Percentiles rank a stretch among this genome's conserved stretches.
These are phyloP conservation scores for Myotis findleyi DNA, from an alignment of 2,797 vertebrate genomes.

Conservation along the genomic window DNA sequence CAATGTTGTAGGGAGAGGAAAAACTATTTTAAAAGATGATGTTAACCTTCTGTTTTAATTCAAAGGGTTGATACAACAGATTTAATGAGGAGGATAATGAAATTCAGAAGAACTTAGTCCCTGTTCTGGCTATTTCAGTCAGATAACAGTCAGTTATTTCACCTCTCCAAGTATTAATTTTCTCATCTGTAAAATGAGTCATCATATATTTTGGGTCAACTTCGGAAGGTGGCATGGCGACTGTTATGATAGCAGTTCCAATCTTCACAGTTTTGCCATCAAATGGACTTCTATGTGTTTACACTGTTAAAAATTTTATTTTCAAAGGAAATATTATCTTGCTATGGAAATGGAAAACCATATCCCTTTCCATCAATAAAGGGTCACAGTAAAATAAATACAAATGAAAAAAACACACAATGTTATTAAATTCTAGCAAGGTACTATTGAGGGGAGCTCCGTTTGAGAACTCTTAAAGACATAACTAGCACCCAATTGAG, in stretches of 20 bases:
- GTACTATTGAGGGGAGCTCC: neutral
- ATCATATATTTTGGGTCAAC: neutral
- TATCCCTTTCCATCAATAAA: neutral
- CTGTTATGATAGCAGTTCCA: neutral
- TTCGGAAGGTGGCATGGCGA: neutral
- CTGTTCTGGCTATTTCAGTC: neutral
- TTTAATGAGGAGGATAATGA: neutral
- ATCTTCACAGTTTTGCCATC: neutral
- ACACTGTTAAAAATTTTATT: neutral
- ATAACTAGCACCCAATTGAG: neutral
- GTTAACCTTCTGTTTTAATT: neutral
- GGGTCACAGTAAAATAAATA: constrained; percentile 15
- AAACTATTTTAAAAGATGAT: neutral
- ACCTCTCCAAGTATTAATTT: neutral
- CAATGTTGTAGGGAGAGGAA: constrained; percentile 1
- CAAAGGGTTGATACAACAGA: neutral
- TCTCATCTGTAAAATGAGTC: neutral
- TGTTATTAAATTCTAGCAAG: neutral
- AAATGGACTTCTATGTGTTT: neutral
- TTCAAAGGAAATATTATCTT: constrained; percentile 42
- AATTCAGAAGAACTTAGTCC: neutral
- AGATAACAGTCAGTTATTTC: neutral
- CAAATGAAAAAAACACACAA: neutral
- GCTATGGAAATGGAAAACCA: neutral
- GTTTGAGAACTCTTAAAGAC: neutral